Conservation (phyloP, 1,140 invertebrate genomes). For the Ptiloglossa arizonensis region DNA sequence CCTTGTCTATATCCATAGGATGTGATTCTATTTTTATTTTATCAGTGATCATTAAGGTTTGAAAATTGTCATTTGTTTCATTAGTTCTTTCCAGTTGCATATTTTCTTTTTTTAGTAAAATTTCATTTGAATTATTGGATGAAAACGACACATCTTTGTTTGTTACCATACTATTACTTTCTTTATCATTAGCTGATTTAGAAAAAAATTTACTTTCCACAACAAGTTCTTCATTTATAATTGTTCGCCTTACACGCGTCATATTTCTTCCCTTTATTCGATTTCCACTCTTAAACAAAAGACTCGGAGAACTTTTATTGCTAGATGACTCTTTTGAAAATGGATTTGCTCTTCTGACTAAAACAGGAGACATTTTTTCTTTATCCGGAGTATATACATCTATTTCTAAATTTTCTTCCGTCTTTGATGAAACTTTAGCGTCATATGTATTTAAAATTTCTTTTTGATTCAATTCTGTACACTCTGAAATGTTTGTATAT, state of each 20-base stretch:
- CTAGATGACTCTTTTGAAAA: constrained; percentile 54
- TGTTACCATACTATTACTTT: neutral
- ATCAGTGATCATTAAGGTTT: neutral
- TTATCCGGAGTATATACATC: neutral
- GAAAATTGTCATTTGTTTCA: neutral
- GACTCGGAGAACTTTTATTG: constrained; percentile 53
- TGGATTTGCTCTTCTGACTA: constrained; percentile 58
- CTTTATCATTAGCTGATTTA: neutral
- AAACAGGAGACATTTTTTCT: constrained; percentile 50
- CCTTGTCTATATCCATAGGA: neutral
- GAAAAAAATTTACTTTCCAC: constrained; percentile 63
- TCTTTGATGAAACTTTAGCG: constrained; percentile 5
- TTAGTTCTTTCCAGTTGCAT: neutral
- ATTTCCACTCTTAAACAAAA: constrained; percentile 50
- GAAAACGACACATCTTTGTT: neutral
- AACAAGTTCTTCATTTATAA: constrained; percentile 52
- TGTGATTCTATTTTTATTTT: neutral
- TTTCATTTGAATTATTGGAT: neutral
- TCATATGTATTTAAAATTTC: constrained; percentile 57
- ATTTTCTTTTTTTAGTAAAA: constrained; percentile 3
- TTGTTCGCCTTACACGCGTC: constrained; percentile 53
- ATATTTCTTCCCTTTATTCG: constrained; percentile 47
- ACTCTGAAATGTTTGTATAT: constrained; percentile 40
- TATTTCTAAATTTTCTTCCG: constrained; percentile 20
- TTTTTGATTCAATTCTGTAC: constrained; percentile 41